phyloP scores from a whole-genome alignment of 2,113 vertebrate species.

The Riparia riparia region DNA sequence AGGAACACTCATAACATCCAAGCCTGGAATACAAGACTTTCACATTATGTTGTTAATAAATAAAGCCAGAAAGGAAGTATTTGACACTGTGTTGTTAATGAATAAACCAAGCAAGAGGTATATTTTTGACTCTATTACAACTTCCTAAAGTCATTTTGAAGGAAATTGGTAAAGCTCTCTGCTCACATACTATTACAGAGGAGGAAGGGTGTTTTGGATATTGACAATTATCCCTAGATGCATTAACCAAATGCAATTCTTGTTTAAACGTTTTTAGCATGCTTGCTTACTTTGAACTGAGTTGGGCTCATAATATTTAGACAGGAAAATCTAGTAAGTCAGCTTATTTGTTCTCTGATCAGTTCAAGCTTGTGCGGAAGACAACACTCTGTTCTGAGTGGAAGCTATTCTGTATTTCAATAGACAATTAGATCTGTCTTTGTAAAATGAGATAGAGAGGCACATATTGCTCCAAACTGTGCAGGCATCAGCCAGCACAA shows the following conservation, averaged over 20 bases:
- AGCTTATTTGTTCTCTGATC: slow-evolving; percentile 61
- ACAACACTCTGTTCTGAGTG: slow-evolving; percentile 59
- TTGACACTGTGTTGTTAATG: not conserved
- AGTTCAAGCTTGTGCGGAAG: slow-evolving; percentile 43
- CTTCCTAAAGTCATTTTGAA: not conserved
- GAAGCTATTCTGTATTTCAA: slow-evolving; percentile 59
- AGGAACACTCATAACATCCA: not conserved
- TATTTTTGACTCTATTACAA: not conserved
- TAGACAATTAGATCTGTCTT: slow-evolving; percentile 59
- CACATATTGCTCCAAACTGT: not conserved
- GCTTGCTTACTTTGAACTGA: slow-evolving; percentile 42
- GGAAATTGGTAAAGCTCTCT: not conserved
- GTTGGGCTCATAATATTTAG: slow-evolving; percentile 62
- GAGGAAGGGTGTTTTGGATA: not conserved
- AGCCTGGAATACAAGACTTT: not conserved
- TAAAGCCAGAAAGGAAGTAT: not conserved
- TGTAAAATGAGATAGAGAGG: slow-evolving; percentile 33
- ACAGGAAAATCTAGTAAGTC: slow-evolving; percentile 62
- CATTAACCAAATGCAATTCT: slow-evolving; percentile 16
- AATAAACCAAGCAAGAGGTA: not conserved
- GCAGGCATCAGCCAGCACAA: not conserved
- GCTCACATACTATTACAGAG: not conserved
- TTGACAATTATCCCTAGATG: not conserved
- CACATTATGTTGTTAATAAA: not conserved
- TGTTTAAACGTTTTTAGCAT: slow-evolving; percentile 42